A percentile compares a stretch with the other conserved stretches of the same genome.
Conservation (phyloP, 2,113 vertebrate species). For the Steatornis caripensis region DNA sequence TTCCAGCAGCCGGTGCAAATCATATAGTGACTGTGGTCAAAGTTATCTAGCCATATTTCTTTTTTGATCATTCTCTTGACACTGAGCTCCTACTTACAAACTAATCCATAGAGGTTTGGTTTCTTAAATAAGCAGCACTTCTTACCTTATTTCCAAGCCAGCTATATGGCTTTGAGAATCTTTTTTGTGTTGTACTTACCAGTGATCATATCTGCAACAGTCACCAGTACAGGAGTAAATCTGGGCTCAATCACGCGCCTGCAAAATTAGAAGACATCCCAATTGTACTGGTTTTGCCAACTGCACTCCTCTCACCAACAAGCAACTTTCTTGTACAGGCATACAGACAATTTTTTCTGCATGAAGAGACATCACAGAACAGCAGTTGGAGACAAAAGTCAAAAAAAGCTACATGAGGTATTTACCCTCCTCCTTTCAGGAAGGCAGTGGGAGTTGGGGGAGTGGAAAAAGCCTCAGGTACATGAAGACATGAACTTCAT, state of each 20-base stretch:
- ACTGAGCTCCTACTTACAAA: not conserved
- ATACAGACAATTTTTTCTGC: not conserved
- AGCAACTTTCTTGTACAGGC: not conserved
- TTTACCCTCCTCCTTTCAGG: not conserved
- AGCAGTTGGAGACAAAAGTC: not conserved
- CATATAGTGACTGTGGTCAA: not conserved
- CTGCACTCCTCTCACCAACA: not conserved
- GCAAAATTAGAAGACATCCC: slow-evolving; percentile 33
- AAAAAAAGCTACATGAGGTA: not conserved
- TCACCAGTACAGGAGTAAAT: slow-evolving; percentile 84
- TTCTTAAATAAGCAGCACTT: not conserved
- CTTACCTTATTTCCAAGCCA: not conserved
- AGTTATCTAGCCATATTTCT: not conserved
- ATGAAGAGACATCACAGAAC: not conserved
- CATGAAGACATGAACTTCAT: not conserved
- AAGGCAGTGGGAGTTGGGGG: not conserved
- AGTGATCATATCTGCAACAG: slow-evolving; percentile 85
- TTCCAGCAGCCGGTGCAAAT: not conserved
- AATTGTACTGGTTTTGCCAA: not conserved
- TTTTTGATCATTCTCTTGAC: not conserved
- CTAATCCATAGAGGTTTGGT: not conserved
- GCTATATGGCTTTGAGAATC: not conserved
- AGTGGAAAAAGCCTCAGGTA: not conserved
- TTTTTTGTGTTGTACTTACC: slow-evolving; percentile 71
- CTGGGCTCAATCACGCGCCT: slow-evolving; percentile 87